Evolutionary conservation across 2,113 vertebrate genomes (phyloP), one percentile per base, ranked within the genome.

Genomic region (Theropithecus gelada): DNA sequence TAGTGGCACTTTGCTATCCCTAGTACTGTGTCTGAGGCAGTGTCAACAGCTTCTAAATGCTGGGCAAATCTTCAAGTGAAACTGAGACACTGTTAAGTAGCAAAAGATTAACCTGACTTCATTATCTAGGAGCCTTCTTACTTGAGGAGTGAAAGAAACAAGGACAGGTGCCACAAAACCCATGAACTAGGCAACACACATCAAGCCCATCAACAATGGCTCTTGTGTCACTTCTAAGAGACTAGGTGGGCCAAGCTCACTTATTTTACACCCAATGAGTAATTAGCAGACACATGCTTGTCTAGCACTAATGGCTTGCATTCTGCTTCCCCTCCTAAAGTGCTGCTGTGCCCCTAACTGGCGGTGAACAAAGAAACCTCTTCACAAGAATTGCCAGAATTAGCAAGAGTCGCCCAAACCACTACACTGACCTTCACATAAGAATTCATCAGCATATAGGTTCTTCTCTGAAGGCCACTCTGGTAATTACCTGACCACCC

Each of bases 61-160:
- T 66, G 88, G 97, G 96, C 94, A 97, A 50, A 90, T 55, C 88
- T 88, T 98, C 96, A 94, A 94, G 59, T 90, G 96, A 96, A 96
- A 97, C 68, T 3, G 90, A 98, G 95, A 98, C 48, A 61, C 92
- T 88, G 93, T 91, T 90, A 96, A 97, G 79, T 9, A 75, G 94
- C 64, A 76, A 75, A 75, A 8, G 59, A 94, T 75, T 80, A 94
- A 83, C 90, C 45, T 68, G 93, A 90, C 95, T 91, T 97, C 81
- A 88, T 96, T 96, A 96, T 87, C 84, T 72, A 96, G 93, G 90
- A 80, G 93, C 95, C 68, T 81, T 85, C 89, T 96, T 93, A 83
- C 84, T 6, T 50, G 86, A 96, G 73, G 91, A 93, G n/a, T 78
- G 88, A 93, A 90, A 94, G 87, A 80, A 93, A 72, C 38, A 38